Evolutionary conservation across 2,113 vertebrate species (phyloP).

Genomic region (Cebus imitator): DNA sequence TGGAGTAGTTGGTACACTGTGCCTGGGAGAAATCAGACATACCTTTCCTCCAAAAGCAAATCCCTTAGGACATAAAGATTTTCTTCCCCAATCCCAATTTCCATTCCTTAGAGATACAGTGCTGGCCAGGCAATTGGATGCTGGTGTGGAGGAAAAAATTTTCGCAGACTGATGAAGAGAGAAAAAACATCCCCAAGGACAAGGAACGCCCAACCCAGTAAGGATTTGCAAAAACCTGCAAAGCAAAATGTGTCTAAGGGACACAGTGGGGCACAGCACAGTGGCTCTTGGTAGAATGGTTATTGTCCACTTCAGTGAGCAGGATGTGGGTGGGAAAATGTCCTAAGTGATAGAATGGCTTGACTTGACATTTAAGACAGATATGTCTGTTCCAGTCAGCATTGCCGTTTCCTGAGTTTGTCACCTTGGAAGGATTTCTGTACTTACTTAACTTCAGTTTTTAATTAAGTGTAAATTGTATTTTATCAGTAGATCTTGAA

Average conservation of each 20-base stretch:
- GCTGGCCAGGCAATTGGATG: neutral
- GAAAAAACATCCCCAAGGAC: neutral
- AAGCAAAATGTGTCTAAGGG: neutral
- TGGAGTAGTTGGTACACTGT: too few relatives aligned
- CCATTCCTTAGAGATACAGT: neutral
- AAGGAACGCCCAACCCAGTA: neutral
- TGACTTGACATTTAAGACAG: neutral
- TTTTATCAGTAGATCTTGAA: neutral
- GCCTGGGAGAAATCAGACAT: neutral
- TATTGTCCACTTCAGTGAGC: neutral
- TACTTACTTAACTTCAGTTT: neutral
- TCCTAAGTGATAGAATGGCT: neutral
- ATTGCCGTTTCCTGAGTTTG: neutral
- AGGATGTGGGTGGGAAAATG: neutral
- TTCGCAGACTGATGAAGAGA: neutral
- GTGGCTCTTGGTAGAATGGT: neutral
- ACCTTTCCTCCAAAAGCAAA: neutral
- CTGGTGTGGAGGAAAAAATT: neutral
- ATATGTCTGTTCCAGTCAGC: neutral
- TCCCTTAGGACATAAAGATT: neutral
- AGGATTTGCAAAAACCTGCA: neutral
- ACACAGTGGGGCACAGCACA: neutral
- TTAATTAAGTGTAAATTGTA: neutral
- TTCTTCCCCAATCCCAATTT: neutral
- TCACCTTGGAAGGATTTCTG: neutral